These are phyloP conservation scores for Siphonodentalium dalli DNA, from an alignment of 2,888 invertebrate genomes.

Conservation along the genomic window DNA sequence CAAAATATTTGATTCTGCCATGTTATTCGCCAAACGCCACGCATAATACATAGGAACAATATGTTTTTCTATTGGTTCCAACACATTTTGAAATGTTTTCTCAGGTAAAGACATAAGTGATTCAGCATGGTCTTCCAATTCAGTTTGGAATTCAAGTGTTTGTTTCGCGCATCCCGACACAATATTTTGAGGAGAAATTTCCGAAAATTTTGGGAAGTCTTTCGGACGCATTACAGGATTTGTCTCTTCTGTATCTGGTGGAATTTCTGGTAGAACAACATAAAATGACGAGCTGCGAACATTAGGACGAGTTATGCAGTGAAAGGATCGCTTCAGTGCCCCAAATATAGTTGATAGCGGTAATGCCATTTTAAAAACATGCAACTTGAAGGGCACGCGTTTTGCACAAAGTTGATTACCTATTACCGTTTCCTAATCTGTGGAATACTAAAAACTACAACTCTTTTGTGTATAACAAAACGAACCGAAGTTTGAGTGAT, in stretches of 20 bases:
- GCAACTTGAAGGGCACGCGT: too few species aligned
- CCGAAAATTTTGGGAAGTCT: slow-evolving; percentile 81
- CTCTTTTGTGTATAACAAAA: too few species aligned
- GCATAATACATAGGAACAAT: slow-evolving; percentile 80
- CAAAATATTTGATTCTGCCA: too few species aligned
- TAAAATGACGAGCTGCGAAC: too few species aligned
- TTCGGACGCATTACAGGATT: slow-evolving; percentile 76
- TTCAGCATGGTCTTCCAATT: slow-evolving; percentile 72
- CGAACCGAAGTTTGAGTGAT: too few species aligned
- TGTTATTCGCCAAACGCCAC: slow-evolving; percentile 86
- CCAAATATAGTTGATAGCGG: too few species aligned
- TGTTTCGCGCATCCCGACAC: slow-evolving; percentile 84
- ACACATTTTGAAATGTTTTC: slow-evolving; percentile 50
- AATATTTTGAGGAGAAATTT: slow-evolving; percentile 78
- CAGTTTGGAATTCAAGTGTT: slow-evolving; percentile 81
- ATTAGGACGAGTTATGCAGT: too few species aligned
- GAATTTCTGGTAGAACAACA: slow-evolving; percentile 70
- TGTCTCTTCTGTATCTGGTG: slow-evolving; percentile 77
- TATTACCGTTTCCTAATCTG: too few species aligned
- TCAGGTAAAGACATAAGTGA: slow-evolving; percentile 25
- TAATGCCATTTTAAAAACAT: too few species aligned
- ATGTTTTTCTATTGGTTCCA: slow-evolving; percentile 69
- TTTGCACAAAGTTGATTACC: too few species aligned
- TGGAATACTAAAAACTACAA: too few species aligned
- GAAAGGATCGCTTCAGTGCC: too few species aligned